phyloP scores from a whole-genome alignment of 2,888 invertebrate species.

The Hypomecis atomaria region DNA sequence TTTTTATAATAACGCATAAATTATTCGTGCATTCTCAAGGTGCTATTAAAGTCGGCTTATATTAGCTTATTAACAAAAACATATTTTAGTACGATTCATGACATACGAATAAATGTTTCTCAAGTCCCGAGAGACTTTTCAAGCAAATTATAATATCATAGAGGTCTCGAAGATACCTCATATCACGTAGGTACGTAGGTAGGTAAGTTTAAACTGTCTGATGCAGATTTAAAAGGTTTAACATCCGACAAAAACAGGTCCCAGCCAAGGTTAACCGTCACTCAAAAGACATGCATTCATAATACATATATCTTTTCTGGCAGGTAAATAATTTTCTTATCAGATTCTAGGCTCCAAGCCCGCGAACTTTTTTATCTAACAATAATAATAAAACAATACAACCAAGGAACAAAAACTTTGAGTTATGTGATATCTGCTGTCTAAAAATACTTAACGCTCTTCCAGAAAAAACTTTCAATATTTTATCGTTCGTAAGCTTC shows the following conservation, averaged over 20 bases:
- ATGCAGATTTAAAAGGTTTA: constrained; percentile 4
- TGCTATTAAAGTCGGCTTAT: too few relatives aligned
- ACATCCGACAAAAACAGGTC: constrained; percentile 15
- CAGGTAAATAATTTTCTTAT: constrained; percentile 15
- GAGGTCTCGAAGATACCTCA: too few relatives aligned
- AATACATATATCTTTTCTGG: constrained; percentile 9
- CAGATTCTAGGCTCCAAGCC: constrained; percentile 2
- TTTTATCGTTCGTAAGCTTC: neutral
- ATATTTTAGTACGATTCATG: too few relatives aligned
- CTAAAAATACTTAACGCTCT: neutral
- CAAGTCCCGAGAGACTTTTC: too few relatives aligned
- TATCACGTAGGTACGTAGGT: neutral
- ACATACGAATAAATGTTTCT: too few relatives aligned
- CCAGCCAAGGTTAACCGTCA: constrained; percentile 24
- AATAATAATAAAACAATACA: neutral
- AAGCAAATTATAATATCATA: too few relatives aligned
- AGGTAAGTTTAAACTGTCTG: neutral
- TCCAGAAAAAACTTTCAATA: neutral
- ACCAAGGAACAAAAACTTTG: neutral
- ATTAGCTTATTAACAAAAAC: too few relatives aligned
- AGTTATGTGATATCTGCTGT: neutral
- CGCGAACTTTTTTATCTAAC: neutral
- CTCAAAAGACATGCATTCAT: constrained; percentile 1
- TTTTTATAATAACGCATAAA: too few relatives aligned
- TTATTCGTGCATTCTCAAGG: too few relatives aligned